phyloP scores from a whole-genome alignment of 2,888 invertebrate species.

The Helicoverpa assulta region DNA sequence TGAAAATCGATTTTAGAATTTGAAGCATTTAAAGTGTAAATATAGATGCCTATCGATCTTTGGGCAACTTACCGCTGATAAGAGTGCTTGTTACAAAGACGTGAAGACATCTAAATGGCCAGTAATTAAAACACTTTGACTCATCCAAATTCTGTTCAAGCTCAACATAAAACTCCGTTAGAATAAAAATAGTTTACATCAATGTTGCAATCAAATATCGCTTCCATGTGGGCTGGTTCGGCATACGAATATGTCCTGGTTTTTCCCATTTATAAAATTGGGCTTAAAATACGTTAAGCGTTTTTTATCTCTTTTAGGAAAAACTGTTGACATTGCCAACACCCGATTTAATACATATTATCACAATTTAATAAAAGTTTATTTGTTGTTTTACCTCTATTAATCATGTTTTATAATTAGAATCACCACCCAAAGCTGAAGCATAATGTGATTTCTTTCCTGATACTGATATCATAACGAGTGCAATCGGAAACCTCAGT shows the following conservation, averaged over 20 bases:
- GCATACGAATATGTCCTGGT: slow-evolving; percentile 10
- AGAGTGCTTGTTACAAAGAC: not conserved
- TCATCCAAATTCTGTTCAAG: not conserved
- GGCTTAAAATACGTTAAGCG: slow-evolving; percentile 1
- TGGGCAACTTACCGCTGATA: not conserved
- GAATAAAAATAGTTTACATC: not conserved
- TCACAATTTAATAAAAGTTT: not conserved
- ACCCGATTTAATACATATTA: slow-evolving; percentile 1
- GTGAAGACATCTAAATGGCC: no score
- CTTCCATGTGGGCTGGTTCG: not conserved
- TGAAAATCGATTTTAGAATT: slow-evolving; percentile 34
- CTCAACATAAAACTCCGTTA: not conserved
- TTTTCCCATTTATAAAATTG: slow-evolving; percentile 21
- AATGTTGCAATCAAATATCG: slow-evolving; percentile 1
- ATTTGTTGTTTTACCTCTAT: slow-evolving; percentile 15
- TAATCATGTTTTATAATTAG: slow-evolving; percentile 12
- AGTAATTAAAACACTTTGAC: no score
- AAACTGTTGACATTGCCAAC: not conserved
- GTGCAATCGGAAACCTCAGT: slow-evolving; percentile 46
- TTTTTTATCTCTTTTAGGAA: slow-evolving; percentile 14
- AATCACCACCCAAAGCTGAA: slow-evolving; percentile 18
- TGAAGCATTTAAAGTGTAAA: slow-evolving; percentile 27
- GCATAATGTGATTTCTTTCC: slow-evolving; percentile 29
- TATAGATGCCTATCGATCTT: slow-evolving; percentile 49
- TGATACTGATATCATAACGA: slow-evolving; percentile 42